A percentile compares a stretch with the other conserved stretches of the same genome.
Conservation (phyloP, 2,888 invertebrate species). For the Phortica magna region DNA sequence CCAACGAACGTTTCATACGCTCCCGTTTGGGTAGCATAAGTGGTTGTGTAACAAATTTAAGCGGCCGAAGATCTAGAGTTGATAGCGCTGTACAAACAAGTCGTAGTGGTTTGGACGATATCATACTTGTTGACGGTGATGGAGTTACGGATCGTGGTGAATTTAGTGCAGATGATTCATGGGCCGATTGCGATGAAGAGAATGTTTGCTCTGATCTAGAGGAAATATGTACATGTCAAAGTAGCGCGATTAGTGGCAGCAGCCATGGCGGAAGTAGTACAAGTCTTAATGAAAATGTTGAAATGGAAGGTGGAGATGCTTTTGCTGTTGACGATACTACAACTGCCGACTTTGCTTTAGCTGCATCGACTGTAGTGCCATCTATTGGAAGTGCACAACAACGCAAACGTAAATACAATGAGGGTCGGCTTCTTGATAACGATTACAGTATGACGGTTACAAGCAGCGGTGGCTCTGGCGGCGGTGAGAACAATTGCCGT, state of each 20-base stretch:
- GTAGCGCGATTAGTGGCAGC: slow-evolving; percentile 58
- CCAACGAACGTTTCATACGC: slow-evolving; percentile 72
- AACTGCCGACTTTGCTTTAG: slow-evolving; percentile 39
- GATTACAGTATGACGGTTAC: slow-evolving; percentile 59
- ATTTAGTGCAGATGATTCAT: slow-evolving; percentile 70
- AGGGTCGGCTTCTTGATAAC: slow-evolving; percentile 67
- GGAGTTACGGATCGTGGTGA: slow-evolving; percentile 47
- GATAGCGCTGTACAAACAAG: slow-evolving; percentile 28
- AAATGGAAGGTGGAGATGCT: slow-evolving; percentile 62
- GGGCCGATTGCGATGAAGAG: slow-evolving; percentile 78
- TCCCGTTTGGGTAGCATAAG: slow-evolving; percentile 34
- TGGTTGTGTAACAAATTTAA: slow-evolving; percentile 26
- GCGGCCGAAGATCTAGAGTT: slow-evolving; percentile 30
- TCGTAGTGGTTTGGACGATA: slow-evolving; percentile 39
- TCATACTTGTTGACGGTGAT: slow-evolving; percentile 26
- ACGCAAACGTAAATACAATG: slow-evolving; percentile 77
- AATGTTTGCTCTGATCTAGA: slow-evolving; percentile 75
- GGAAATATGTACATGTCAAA: slow-evolving; percentile 77
- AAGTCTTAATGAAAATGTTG: slow-evolving; percentile 69
- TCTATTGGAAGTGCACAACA: slow-evolving; percentile 55
- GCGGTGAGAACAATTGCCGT: slow-evolving; percentile 65
- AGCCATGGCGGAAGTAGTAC: slow-evolving; percentile 71
- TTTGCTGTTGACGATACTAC: slow-evolving; percentile 60
- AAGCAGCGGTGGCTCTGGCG: slow-evolving; percentile 49
- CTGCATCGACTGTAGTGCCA: slow-evolving; percentile 38